phyloP scores from a whole-genome alignment of 1,140 invertebrate genomes.

The Saxidomus purpurata region DNA sequence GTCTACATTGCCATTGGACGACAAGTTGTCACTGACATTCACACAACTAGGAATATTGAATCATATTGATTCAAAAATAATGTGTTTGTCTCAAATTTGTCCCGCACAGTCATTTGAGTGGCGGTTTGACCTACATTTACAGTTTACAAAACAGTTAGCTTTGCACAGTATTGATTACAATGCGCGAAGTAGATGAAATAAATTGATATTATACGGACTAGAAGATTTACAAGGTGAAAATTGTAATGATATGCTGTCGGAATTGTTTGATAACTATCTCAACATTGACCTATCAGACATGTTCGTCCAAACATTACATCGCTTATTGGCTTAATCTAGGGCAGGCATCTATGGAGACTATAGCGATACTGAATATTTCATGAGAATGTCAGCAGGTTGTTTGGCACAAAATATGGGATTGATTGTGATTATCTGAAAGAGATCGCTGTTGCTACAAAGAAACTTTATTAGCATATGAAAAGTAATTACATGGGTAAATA shows the following conservation, averaged over 20 bases:
- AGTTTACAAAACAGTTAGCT: conserved; percentile 1
- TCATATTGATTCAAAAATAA: neutral
- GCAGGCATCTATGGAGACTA: neutral
- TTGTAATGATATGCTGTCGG: neutral
- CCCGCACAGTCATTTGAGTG: neutral
- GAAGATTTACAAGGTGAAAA: neutral
- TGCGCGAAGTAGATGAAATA: neutral
- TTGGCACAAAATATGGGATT: conserved; percentile 1
- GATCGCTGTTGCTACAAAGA: neutral
- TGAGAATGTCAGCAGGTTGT: neutral
- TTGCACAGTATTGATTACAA: conserved; percentile 1
- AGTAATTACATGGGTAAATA: neutral
- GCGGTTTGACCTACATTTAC: neutral
- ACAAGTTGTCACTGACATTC: neutral
- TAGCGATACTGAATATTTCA: neutral
- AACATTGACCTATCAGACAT: too few species aligned
- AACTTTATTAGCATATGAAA: neutral
- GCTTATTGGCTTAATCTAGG: neutral
- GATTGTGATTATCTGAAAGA: conserved; percentile 33
- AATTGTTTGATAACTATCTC: too few species aligned
- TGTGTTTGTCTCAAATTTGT: neutral
- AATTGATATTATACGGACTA: conserved; percentile 25
- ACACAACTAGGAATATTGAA: neutral
- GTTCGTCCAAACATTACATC: neutral
- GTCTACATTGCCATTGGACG: neutral